A percentile compares a stretch with the other conserved stretches of the same genome.
Conservation (phyloP, 2,888 invertebrate species). For the Diadegma fenestrale region DNA sequence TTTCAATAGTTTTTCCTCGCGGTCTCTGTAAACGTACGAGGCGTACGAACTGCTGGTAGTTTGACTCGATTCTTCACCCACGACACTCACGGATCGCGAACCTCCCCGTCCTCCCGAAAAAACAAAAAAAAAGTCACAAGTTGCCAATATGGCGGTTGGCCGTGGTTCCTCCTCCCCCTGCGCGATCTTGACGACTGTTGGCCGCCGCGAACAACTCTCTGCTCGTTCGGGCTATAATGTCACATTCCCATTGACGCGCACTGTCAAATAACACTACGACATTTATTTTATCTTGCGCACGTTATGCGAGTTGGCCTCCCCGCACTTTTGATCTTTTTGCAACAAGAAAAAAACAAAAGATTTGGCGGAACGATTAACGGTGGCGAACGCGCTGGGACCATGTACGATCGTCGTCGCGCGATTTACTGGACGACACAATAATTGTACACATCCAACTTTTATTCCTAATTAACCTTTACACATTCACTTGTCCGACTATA, state of each 20-base stretch:
- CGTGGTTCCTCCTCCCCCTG: constrained; percentile 71
- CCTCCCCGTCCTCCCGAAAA: constrained; percentile 54
- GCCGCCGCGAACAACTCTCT: constrained; percentile 55
- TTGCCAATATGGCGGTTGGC: constrained; percentile 83
- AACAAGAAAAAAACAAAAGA: not conserved
- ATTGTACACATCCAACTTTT: constrained; percentile 15
- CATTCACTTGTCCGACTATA: constrained; percentile 1
- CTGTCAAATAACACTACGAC: constrained; percentile 67
- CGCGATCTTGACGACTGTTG: constrained; percentile 1
- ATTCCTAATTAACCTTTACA: constrained; percentile 28
- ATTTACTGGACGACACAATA: not conserved
- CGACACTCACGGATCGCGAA: not conserved
- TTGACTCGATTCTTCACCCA: constrained; percentile 24
- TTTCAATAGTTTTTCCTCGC: constrained; percentile 27
- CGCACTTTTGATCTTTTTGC: no score
- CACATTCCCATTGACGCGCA: constrained; percentile 50
- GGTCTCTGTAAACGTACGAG: not conserved
- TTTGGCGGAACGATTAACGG: not conserved
- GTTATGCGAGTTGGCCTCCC: not conserved
- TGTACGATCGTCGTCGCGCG: not conserved
- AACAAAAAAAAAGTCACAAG: constrained; percentile 81
- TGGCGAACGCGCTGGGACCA: not conserved
- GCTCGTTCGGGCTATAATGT: constrained; percentile 40
- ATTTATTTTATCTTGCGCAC: constrained; percentile 38
- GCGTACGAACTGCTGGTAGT: constrained; percentile 33